Evolutionary conservation across 1,140 invertebrate species (phyloP), one percentile per base, ranked within the genome.

Genomic region (Drepana arcuata): DNA sequence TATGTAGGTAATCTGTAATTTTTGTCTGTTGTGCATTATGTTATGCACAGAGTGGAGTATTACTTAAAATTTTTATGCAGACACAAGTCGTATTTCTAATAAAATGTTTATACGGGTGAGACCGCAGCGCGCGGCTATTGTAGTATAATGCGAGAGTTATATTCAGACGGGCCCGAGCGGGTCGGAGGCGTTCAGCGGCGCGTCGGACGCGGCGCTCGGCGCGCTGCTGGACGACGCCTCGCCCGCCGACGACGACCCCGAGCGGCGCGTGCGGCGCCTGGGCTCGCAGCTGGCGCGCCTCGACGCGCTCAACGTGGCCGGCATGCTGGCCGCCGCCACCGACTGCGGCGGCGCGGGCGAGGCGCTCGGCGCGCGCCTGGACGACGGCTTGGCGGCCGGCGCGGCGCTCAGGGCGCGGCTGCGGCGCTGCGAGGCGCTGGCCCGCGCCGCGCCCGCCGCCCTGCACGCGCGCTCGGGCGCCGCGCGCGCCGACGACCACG

Each of bases 251-350:
- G 56, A 52, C 9, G 72, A 73, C 37, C 67, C 72, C 10, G 71
- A 75, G 61, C 46, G 49, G 13, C 63, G 71, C 36, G 73, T 67
- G 38, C 60, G 59, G 16, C 54, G 57, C 0, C 55, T 79, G 1
- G 69, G 39, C 10, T 61, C 61, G 26, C 54, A 61, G n/a, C 44
- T 72, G 13, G 68, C 70, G 16, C 50, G 54, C 1, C 70, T 77
- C 12, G 74, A 79, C 39, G 69, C 70, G 13, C 59, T 71, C 41
- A 79, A 79, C 46, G 74, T 79, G 25, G 65, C 41, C 25, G 74
- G 70, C 41, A 77, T 79, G 71, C 56, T 77, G 16, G 72, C 74
- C 11, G 72, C 71, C 10, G 74, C 71, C 41, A 71, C 68, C 4
- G 66, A 71, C 40, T 62, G 65, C 24, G 72, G 67, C 7, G 70